phyloP scores from a whole-genome alignment of 2,888 invertebrate genomes.

The Neocrepidodera transversa region DNA sequence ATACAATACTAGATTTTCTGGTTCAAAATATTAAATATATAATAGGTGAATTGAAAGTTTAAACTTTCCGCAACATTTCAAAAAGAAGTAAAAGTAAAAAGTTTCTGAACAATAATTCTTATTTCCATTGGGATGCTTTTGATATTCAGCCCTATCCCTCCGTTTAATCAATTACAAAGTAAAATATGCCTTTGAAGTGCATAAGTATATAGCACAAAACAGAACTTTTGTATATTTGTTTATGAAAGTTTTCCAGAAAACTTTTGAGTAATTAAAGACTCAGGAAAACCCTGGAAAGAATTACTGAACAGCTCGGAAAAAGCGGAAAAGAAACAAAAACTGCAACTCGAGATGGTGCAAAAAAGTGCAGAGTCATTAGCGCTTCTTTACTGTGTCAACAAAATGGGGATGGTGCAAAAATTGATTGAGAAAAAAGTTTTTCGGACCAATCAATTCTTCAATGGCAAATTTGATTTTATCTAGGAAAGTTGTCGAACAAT shows the following conservation, averaged over 20 bases:
- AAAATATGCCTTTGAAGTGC: constrained; percentile 33
- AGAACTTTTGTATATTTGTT: constrained; percentile 37
- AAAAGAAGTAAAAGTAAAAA: constrained; percentile 1
- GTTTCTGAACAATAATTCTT: constrained; percentile 22
- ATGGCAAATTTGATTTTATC: constrained; percentile 32
- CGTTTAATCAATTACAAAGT: constrained; percentile 31
- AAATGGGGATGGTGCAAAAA: constrained; percentile 32
- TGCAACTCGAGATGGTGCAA: constrained; percentile 13
- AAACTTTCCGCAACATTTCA: constrained; percentile 12
- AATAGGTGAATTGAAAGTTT: no score
- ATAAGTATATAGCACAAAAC: constrained; percentile 23
- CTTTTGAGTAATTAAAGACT: constrained; percentile 40
- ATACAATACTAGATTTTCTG: no score
- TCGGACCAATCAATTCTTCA: constrained; percentile 34
- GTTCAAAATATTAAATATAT: no score
- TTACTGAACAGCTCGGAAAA: constrained; percentile 34
- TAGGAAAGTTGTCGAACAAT: neutral
- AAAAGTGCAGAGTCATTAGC: constrained; percentile 42
- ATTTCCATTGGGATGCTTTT: constrained; percentile 20
- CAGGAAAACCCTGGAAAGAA: constrained; percentile 33
- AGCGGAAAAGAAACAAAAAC: constrained; percentile 35
- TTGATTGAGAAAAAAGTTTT: constrained; percentile 37
- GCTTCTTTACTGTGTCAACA: constrained; percentile 41
- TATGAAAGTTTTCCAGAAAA: constrained; percentile 33
- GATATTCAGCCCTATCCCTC: constrained; percentile 9